Evolutionary conservation across 2,113 vertebrate genomes (phyloP).

Genomic region (Pollimyrus isidori): DNA sequence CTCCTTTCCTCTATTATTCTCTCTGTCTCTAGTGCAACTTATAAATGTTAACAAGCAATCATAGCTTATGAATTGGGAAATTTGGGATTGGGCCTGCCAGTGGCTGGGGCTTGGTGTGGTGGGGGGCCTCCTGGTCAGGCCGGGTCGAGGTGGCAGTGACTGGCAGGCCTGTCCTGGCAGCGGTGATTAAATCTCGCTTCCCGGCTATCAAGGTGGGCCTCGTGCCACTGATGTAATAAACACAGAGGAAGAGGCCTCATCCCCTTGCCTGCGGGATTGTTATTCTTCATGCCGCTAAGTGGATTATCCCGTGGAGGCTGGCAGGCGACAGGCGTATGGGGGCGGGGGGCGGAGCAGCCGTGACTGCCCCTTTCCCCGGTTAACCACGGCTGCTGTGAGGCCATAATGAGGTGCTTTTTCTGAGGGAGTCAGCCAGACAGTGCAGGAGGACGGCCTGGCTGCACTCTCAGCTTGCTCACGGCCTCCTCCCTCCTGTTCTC

Average conservation of each 20-base stretch:
- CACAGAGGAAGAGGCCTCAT: background rate
- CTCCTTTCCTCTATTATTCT: too few relatives aligned
- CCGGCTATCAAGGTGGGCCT: conserved; percentile 9
- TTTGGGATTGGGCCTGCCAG: background rate
- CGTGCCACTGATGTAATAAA: background rate
- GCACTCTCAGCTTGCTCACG: background rate
- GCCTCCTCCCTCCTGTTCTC: background rate
- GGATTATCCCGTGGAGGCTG: conserved; percentile 6
- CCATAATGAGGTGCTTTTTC: background rate
- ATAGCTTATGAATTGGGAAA: background rate
- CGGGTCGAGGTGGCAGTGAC: background rate
- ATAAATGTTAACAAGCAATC: background rate
- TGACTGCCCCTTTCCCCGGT: background rate
- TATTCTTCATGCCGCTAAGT: conserved; percentile 15
- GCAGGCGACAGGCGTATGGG: background rate
- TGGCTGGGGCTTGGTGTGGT: background rate
- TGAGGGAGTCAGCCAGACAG: background rate
- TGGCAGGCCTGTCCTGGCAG: background rate
- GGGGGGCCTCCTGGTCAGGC: background rate
- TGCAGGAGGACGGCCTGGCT: background rate
- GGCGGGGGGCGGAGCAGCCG: background rate
- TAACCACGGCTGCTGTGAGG: background rate
- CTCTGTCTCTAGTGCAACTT: background rate
- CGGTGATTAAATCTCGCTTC: background rate
- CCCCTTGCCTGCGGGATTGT: background rate